Conservation (phyloP, 2,113 vertebrate genomes). For the Malurus cyaneus region DNA sequence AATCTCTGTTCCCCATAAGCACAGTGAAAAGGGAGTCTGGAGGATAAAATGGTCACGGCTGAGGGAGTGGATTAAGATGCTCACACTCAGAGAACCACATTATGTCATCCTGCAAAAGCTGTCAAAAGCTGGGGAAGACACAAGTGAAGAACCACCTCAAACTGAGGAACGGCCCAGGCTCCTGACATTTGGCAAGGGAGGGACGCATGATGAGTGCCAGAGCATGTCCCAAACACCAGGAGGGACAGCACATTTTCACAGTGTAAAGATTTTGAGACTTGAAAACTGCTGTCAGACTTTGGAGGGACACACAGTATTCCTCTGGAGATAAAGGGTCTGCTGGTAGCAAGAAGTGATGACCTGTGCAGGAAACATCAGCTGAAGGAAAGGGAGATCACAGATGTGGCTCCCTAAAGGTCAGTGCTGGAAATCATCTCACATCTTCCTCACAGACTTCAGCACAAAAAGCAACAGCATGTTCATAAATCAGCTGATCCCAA, state of each 20-base stretch:
- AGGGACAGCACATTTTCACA: neutral
- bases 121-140: neutral
- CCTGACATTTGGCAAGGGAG: neutral
- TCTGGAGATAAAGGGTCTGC: neutral
- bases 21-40: neutral
- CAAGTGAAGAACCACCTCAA: neutral
- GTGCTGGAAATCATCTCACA: neutral
- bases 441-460: neutral
- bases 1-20: neutral
- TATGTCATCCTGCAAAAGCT: neutral
- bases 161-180: neutral
- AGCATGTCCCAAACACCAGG: neutral
- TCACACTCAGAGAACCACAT: neutral
- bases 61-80: neutral
- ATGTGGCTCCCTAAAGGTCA: neutral
- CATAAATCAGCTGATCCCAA: neutral
- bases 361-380: neutral
- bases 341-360: neutral
- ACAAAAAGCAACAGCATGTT: neutral
- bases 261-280: neutral
- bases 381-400: neutral
- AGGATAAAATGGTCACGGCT: neutral
- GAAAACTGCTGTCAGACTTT: neutral
- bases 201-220: accelerated
- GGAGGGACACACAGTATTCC: neutral